A percentile compares a stretch with the other conserved stretches of the same genome.
These are phyloP conservation scores for Eupithecia abbreviata DNA, from an alignment of 2,888 invertebrate species.

Conservation along the genomic window DNA sequence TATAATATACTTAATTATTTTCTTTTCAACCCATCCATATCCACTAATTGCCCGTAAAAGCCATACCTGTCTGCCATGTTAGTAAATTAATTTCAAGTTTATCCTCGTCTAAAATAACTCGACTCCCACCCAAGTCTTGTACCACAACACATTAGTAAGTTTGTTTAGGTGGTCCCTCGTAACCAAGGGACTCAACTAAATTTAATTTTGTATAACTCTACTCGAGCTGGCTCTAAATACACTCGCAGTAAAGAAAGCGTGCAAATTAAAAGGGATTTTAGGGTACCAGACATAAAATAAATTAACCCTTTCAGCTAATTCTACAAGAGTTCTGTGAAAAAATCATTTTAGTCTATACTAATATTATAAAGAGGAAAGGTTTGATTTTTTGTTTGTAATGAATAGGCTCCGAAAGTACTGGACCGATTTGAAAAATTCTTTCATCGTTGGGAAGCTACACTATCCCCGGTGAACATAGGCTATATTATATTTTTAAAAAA, in stretches of 20 bases:
- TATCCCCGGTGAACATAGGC: no score
- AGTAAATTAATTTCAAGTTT: neutral
- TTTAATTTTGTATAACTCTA: constrained; percentile 65
- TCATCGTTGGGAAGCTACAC: no score
- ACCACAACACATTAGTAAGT: constrained; percentile 53
- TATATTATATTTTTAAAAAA: no score
- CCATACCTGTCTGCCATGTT: no score
- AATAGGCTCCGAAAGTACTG: no score
- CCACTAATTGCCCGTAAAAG: no score
- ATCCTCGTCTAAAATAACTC: neutral
- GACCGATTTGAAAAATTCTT: no score
- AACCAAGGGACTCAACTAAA: constrained; percentile 59
- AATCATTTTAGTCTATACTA: neutral
- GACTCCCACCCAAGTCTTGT: constrained; percentile 8
- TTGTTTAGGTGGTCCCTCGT: constrained; percentile 63
- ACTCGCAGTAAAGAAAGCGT: constrained; percentile 28
- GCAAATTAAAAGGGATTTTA: constrained; percentile 36
- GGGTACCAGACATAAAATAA: constrained; percentile 7
- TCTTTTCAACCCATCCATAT: no score
- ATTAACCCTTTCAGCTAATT: constrained; percentile 10
- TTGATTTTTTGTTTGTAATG: no score
- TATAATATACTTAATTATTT: no score
- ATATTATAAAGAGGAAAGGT: no score
- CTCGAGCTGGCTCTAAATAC: constrained; percentile 54
- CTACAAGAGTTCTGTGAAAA: neutral